Evolutionary conservation across 2,888 invertebrate species (phyloP), one percentile per base, ranked within the genome.

Genomic region (Drosophila rellima): DNA sequence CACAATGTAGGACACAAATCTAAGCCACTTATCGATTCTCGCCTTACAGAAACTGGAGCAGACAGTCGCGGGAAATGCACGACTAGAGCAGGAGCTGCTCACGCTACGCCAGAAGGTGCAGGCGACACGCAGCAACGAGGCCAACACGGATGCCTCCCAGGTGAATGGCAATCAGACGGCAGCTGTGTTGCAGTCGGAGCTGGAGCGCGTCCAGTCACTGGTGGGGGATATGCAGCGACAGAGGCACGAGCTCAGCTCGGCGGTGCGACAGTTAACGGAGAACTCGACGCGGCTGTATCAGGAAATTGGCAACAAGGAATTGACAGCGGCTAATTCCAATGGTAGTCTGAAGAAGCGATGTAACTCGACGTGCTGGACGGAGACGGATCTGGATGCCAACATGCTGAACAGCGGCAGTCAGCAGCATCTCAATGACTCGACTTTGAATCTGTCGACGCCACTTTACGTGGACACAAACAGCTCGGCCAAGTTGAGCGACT

Each of bases 11-110:
- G 18, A 23, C 35, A 45, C 35, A 29, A 40, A 31, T 50, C 26
- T 70, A 55, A 80, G 20, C 18, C 20, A 0, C 8, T 29, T 17
- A 18, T 33, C 5, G 5, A 18, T 47, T 60, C 39, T 40, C 60
- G 6, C 18, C 26, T 62, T 64, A 20, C 71, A 96, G 96, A 97
- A 97, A 95, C 93, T 98, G 78, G 98, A 98, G 93, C 97, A 97
- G 92, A 97, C 97, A 0, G 97, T 97, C 17, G 96, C 97, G 2
- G 97, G 98, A 82, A 98, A 97, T 91, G 97, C 97, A 7, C 95
- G 96, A 1, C 92, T 98, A 70, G 98, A 98, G 92, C 96, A 98
- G 71, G 98, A 98, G 90, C 93, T 98, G 76, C 94, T 97, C 54
- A 95, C 97, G 23, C 92, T 98, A 62, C 94, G 97, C 8, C 97